Base-by-base conservation (phyloP, 2,888 invertebrate genomes). In the Chymomyza procnemis region DNA sequence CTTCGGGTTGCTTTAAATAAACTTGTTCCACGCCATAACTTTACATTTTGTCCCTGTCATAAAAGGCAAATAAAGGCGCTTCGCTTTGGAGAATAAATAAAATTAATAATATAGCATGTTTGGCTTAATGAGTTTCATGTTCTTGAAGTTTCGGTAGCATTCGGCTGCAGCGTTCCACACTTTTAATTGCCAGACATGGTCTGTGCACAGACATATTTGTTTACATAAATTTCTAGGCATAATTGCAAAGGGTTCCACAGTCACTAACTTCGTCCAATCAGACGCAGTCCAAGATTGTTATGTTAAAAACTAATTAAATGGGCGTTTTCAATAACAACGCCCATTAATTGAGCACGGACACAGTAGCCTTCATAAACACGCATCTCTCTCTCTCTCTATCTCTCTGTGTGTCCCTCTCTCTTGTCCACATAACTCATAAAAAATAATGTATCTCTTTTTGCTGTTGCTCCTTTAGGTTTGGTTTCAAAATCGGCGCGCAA, bases 401-500 rank as follows among this genome's bases (percentile, higher is more conserved):
- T 60, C 22, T 21, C 22, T 54, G 12, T n/a, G n/a, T n/a, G n/a
- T n/a, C n/a, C n/a, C n/a, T n/a, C n/a, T n/a, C n/a, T n/a, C n/a
- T n/a, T n/a, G n/a, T n/a, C 46, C 58, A 12, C n/a, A 63, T 63
- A 63, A 41, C 41, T 61, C 52, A 61, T 54, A 46, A 12, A 26
- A 26, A 26, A 26, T 19, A 41, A 41, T 6, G 50, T 14, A 41
- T 41, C 4, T 26, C 18, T 19, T 26, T 55, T 26, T 26, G 26
- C 26, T 26, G 26, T 2, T 26, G 5, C 26, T 26, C 26, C 46
- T 58, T 73, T 93, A 97, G 97, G 97, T 97, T 4, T 97, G 97
- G 97, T 97, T 97, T 91, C 97, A 97, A 92, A 97, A 97, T 90
- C 93, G 97, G 1, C 93, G 97, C 50, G 97, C 97, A 57, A 97